Percentiles rank a stretch among this genome's conserved stretches.
Evolutionary conservation across 2,113 vertebrate genomes (phyloP).

Genomic region (Myrmecobius fasciatus): DNA sequence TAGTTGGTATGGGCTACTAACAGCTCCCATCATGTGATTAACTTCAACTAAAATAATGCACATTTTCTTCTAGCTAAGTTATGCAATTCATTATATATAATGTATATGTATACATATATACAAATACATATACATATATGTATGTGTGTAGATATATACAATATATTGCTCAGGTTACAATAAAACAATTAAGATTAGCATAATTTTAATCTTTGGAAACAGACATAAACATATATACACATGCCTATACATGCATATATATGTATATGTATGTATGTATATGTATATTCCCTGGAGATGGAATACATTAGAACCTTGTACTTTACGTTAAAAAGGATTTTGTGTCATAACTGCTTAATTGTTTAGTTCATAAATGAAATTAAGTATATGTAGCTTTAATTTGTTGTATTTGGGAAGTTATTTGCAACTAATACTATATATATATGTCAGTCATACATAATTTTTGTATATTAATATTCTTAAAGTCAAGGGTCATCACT

Average conservation of each 20-base stretch:
- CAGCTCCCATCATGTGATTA: background rate
- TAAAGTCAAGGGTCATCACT: slow-evolving; percentile 79
- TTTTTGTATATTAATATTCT: slow-evolving; percentile 71
- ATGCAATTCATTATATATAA: slow-evolving; percentile 22
- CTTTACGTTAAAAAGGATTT: background rate
- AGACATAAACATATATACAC: too few relatives aligned
- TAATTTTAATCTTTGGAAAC: background rate
- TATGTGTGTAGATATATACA: too few relatives aligned
- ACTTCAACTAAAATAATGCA: background rate
- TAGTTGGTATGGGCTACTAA: slow-evolving; percentile 44
- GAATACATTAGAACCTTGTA: background rate
- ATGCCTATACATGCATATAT: too few relatives aligned
- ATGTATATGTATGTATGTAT: too few relatives aligned
- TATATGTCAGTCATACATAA: slow-evolving; percentile 37
- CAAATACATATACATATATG: background rate
- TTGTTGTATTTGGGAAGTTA: background rate
- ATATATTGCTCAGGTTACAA: background rate
- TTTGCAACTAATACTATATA: slow-evolving; percentile 7
- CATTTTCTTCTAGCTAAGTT: slow-evolving; percentile 48
- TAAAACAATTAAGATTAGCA: background rate
- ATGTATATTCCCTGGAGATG: background rate
- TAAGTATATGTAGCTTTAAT: background rate
- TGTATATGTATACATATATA: too few relatives aligned
- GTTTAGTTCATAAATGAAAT: background rate
- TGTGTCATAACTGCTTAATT: background rate